Conservation (phyloP, 2,113 vertebrate genomes). For the Muntiacus reevesi region DNA sequence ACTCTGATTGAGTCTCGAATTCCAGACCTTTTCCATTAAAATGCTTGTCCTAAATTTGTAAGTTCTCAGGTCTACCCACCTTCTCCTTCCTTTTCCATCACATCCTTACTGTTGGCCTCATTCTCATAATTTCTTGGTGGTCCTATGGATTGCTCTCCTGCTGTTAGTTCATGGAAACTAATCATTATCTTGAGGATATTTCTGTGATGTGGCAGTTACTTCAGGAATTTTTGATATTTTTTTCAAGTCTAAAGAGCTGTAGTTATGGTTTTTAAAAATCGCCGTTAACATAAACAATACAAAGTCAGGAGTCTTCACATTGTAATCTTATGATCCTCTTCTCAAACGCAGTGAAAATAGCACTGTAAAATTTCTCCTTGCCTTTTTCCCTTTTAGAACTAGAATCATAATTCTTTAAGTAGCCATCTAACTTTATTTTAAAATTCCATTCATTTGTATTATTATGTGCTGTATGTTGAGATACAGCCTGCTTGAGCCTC, state of each 20-base stretch:
- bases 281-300: neutral
- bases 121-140: neutral
- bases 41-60: neutral
- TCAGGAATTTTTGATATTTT: conserved; percentile 28
- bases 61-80: neutral
- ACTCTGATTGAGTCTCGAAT: neutral
- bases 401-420: neutral
- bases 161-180: neutral
- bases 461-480: neutral
- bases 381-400: neutral
- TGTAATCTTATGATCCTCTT: conserved; percentile 19
- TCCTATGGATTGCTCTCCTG: neutral
- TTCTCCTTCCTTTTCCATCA: neutral
- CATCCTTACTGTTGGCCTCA: neutral
- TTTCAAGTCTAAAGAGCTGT: neutral
- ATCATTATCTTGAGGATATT: neutral
- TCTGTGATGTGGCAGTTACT: neutral
- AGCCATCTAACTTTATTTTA: neutral
- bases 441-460: neutral
- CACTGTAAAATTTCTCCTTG: neutral
- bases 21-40: neutral
- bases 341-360: neutral
- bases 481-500: neutral
- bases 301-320: neutral
- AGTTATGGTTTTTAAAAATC: neutral